These are phyloP conservation scores for Drosophila sproati DNA, from an alignment of 1,140 invertebrate species.

Conservation along the genomic window DNA sequence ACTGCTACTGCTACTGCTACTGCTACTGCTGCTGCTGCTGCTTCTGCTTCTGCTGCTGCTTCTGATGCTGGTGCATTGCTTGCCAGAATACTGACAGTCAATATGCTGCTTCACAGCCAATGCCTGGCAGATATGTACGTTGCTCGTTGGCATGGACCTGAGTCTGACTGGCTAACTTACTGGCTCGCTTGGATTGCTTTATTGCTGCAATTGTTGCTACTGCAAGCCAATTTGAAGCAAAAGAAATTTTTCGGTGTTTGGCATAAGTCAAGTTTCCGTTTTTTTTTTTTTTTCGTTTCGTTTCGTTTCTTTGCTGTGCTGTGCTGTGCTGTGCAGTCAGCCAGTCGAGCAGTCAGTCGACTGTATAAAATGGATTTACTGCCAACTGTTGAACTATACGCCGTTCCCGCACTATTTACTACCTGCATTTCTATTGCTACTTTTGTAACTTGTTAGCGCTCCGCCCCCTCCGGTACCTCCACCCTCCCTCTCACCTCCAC, in stretches of 20 bases:
- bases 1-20: not conserved
- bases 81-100: constrained; percentile 51
- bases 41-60: constrained; percentile 6
- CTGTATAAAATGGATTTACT: constrained; percentile 84
- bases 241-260: constrained; percentile 75
- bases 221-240: constrained; percentile 56
- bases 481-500: constrained; percentile 1
- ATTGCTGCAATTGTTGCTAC: constrained; percentile 55
- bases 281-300: constrained; percentile 7
- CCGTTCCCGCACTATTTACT: constrained; percentile 71
- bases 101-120: constrained; percentile 70
- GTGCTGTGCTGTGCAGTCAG: constrained; percentile 42
- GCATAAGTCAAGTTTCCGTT: constrained; percentile 73
- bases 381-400: constrained; percentile 79
- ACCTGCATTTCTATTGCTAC: constrained; percentile 82
- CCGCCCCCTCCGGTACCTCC: not conserved
- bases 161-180: constrained; percentile 21
- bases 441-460: constrained; percentile 81
- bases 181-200: constrained; percentile 49
- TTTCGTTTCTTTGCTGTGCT: constrained; percentile 3
- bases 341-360: constrained; percentile 71
- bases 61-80: constrained; percentile 20
- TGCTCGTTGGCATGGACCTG: not conserved
- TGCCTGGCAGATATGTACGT: constrained; percentile 52
- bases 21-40: not conserved